Conservation (phyloP, 2,113 vertebrate genomes). For the Oryzias melastigma region DNA sequence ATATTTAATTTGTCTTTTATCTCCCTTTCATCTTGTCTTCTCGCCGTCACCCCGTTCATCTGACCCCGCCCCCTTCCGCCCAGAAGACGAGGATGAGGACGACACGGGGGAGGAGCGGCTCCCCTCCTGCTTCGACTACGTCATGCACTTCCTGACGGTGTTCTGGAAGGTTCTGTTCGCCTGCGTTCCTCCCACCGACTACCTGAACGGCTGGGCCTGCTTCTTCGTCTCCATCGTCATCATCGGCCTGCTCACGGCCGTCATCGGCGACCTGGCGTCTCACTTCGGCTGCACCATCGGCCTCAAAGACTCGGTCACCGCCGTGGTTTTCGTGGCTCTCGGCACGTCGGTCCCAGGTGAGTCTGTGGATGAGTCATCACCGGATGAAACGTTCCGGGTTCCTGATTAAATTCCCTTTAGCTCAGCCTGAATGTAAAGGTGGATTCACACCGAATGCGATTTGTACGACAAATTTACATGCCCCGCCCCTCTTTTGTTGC, state of each 20-base stretch:
- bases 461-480: no score
- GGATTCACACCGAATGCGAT: no score
- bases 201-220: constrained; percentile 96
- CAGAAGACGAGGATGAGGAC: constrained; percentile 92
- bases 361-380: no score
- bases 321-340: constrained; percentile 93
- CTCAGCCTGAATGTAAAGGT: no score
- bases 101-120: constrained; percentile 93
- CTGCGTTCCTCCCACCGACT: constrained; percentile 94
- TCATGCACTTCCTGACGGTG: constrained; percentile 99
- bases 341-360: constrained; percentile 96
- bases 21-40: background rate
- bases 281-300: constrained; percentile 99
- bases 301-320: constrained; percentile 97
- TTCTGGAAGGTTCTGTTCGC: constrained; percentile 99
- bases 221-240: constrained; percentile 91
- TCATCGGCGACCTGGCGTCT: constrained; percentile 95
- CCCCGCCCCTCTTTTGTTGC: no score
- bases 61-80: constrained; percentile 40
- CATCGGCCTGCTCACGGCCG: constrained; percentile 92
- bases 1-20: constrained; percentile 32
- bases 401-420: no score
- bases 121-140: constrained; percentile 97
- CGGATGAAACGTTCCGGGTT: no score
- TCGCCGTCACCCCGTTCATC: constrained; percentile 7